Percentiles rank a stretch among this genome's conserved stretches.
phyloP scores from a whole-genome alignment of 2,888 invertebrate species.

The Netelia fuscicornis region DNA sequence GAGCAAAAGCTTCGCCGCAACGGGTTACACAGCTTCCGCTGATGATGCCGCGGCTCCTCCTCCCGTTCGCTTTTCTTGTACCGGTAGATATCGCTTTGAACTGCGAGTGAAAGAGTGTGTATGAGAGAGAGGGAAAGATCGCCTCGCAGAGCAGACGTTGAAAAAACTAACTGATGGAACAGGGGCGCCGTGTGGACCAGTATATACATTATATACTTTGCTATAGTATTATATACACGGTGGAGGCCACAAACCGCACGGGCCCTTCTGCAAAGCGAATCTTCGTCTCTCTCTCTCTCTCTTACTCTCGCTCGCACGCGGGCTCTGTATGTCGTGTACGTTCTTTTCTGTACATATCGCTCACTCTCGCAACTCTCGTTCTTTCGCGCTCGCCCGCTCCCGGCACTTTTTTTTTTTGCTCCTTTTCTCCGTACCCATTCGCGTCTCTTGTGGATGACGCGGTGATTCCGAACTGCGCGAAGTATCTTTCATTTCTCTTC shows the following conservation, averaged over 20 bases:
- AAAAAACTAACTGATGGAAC: slow-evolving; percentile 80
- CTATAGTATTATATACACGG: slow-evolving; percentile 37
- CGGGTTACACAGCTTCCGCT: slow-evolving; percentile 50
- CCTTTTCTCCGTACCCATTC: slow-evolving; percentile 30
- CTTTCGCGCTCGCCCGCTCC: slow-evolving; percentile 16
- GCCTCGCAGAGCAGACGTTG: slow-evolving; percentile 80
- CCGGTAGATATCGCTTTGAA: slow-evolving; percentile 58
- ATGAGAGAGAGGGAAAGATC: slow-evolving; percentile 63
- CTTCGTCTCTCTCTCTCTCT: slow-evolving; percentile 54
- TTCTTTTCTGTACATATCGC: slow-evolving; percentile 31
- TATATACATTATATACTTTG: slow-evolving; percentile 49
- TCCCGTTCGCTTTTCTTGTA: slow-evolving; percentile 23
- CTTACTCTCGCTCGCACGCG: slow-evolving; percentile 29
- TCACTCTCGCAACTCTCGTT: slow-evolving; percentile 24
- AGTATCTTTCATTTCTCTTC: slow-evolving; percentile 23
- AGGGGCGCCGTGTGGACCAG: slow-evolving; percentile 64
- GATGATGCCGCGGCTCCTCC: slow-evolving; percentile 28
- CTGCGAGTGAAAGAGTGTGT: slow-evolving; percentile 34
- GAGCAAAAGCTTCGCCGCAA: slow-evolving; percentile 60
- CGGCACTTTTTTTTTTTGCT: slow-evolving; percentile 18
- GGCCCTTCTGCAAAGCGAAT: slow-evolving; percentile 49
- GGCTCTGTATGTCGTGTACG: neutral
- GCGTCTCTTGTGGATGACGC: slow-evolving; percentile 20
- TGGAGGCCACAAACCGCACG: slow-evolving; percentile 61
- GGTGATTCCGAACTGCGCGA: slow-evolving; percentile 26